A percentile compares a stretch with the other conserved stretches of the same genome.
These are phyloP conservation scores for Malaclemys terrapin DNA, from an alignment of 2,113 vertebrate species.

Conservation along the genomic window DNA sequence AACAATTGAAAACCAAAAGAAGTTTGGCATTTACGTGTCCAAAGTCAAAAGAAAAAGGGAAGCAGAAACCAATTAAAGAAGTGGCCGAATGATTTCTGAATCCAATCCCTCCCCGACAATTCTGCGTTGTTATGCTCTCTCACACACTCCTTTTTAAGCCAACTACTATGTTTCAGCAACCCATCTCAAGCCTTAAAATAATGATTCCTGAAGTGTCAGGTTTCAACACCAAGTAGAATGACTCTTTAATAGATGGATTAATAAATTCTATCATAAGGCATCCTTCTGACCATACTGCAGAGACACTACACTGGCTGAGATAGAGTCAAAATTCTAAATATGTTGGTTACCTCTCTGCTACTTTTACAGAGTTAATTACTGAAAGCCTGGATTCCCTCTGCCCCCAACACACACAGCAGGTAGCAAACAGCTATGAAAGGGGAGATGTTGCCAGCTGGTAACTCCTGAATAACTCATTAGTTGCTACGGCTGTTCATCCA, in stretches of 20 bases:
- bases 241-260: neutral
- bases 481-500: neutral
- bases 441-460: fast-evolving
- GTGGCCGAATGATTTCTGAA: fast-evolving
- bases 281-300: fast-evolving
- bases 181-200: constrained; percentile 41
- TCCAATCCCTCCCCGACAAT: fast-evolving
- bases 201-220: neutral
- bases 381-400: fast-evolving
- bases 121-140: neutral
- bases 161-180: constrained; percentile 7
- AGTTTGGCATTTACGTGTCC: neutral
- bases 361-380: fast-evolving
- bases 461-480: neutral
- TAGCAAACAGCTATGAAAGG: fast-evolving
- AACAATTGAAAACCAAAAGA: neutral
- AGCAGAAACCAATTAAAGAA: fast-evolving
- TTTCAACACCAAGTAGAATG: neutral
- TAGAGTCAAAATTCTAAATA: fast-evolving
- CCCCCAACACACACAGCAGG: fast-evolving
- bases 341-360: fast-evolving
- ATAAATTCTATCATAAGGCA: neutral
- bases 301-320: fast-evolving
- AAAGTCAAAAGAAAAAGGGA: neutral
- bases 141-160: neutral